These are phyloP conservation scores for Aegithalos caudatus DNA, from an alignment of 2,113 vertebrate genomes.

Conservation along the genomic window DNA sequence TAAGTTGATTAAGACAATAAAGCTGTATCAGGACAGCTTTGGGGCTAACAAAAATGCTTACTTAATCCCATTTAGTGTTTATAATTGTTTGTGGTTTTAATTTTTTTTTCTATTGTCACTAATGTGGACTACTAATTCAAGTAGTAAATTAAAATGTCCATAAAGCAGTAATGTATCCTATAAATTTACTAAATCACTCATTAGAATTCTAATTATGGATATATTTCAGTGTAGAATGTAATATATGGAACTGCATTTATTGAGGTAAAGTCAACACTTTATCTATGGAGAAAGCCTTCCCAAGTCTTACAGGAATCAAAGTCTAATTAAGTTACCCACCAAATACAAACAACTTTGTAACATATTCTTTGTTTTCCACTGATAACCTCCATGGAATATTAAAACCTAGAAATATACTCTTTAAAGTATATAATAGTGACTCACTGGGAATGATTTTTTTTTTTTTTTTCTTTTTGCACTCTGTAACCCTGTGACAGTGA, in stretches of 20 bases:
- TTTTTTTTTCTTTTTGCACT: not conserved
- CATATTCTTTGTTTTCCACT: not conserved
- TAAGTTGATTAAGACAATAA: conserved; percentile 85
- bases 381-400: not conserved
- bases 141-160: conserved; percentile 73
- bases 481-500: not conserved
- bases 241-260: conserved; percentile 33
- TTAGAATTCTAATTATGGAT: conserved; percentile 73
- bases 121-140: conserved; percentile 71
- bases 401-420: not conserved
- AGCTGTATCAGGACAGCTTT: conserved; percentile 75
- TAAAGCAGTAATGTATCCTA: conserved; percentile 63
- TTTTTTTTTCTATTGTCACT: conserved; percentile 61
- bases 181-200: conserved; percentile 70
- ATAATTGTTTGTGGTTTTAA: conserved; percentile 56
- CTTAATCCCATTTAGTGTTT: conserved; percentile 63
- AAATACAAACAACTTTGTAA: not conserved
- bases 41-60: conserved; percentile 76
- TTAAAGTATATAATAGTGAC: not conserved
- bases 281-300: conserved; percentile 2
- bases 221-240: conserved; percentile 67
- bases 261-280: conserved; percentile 28
- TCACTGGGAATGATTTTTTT: not conserved
- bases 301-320: conserved; percentile 10
- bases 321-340: not conserved